Base-by-base conservation (phyloP, 2,113 vertebrate species). In the Calyptomena viridis region DNA sequence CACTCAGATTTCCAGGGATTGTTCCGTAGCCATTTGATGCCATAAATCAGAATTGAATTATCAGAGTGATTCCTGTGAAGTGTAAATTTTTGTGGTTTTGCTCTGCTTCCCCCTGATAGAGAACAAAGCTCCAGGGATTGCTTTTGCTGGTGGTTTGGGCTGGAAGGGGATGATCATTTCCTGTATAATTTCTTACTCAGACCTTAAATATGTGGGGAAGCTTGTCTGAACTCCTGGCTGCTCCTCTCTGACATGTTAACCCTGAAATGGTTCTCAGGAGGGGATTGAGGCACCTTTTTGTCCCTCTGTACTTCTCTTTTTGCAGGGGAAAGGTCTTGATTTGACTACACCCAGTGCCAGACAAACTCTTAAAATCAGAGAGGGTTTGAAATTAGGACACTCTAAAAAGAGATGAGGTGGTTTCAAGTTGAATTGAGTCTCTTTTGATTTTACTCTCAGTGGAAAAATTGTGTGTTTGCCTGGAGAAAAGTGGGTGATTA, bases 131-230 rank as follows among this genome's bases (percentile, higher is more conserved):
- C 89, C 67, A 63, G 95, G 90, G 94, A 62, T 52, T 76, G 93
- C 95, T 79, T 90, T 94, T 93, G 81, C 84, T 94, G 87, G 62
- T 95, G 95, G 77, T 93, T 92, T 69, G 50, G 72, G 47, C 89
- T 96, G 93, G 94, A 94, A 91, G 89, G 92, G 93, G 91, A 67
- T 6, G 69, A 89, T 96, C 84, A 93, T 94, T 97, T 97, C 96
- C 96, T 96, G 96, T 95, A 35, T 44, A 82, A 93, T 96, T 97
- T 94, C 95, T 97, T 96, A 94, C 52, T 97, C 95, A 96, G 94
- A 92, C 88, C 73, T 94, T 94, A 96, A 96, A 63, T 95, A 97
- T 96, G 95, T 86, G 83, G 79, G 39, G 90, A 86, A 90, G 94
- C 79, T 95, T 84, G 84, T 87, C 90, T 93, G 52, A 96, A 88